Conservation (phyloP, 2,113 vertebrate species). For the Ammospiza nelsoni region DNA sequence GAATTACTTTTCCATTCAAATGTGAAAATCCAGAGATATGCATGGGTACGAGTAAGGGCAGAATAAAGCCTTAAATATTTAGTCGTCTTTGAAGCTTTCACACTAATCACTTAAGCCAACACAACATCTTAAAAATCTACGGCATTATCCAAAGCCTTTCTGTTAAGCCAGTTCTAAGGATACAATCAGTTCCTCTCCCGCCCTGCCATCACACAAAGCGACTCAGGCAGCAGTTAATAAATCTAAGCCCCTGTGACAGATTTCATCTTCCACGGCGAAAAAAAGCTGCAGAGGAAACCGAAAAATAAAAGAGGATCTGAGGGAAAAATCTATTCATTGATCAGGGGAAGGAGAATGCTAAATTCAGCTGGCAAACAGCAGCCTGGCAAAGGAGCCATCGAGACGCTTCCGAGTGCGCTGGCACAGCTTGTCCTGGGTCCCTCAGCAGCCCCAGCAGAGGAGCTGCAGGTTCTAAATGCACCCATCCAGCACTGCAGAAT, state of each 20-base stretch:
- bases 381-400: neutral
- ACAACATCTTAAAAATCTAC: constrained; percentile 15
- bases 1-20: constrained; percentile 21
- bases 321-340: neutral
- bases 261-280: constrained; percentile 25
- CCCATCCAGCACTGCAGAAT: neutral
- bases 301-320: neutral
- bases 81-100: constrained; percentile 18
- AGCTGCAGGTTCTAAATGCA: neutral
- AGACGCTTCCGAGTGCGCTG: neutral
- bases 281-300: neutral
- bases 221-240: constrained; percentile 55
- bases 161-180: constrained; percentile 7
- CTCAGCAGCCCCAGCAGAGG: neutral
- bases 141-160: constrained; percentile 33
- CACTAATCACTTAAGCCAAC: constrained; percentile 56
- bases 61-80: constrained; percentile 17
- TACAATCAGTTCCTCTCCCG: neutral
- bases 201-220: neutral
- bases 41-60: neutral
- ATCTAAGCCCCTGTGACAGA: constrained; percentile 41
- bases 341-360: neutral
- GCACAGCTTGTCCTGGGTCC: neutral
- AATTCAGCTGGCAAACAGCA: neutral
- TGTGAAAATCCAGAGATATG: neutral